These are phyloP conservation scores for Drosophila colorata DNA, from an alignment of 2,888 invertebrate species.

Conservation along the genomic window DNA sequence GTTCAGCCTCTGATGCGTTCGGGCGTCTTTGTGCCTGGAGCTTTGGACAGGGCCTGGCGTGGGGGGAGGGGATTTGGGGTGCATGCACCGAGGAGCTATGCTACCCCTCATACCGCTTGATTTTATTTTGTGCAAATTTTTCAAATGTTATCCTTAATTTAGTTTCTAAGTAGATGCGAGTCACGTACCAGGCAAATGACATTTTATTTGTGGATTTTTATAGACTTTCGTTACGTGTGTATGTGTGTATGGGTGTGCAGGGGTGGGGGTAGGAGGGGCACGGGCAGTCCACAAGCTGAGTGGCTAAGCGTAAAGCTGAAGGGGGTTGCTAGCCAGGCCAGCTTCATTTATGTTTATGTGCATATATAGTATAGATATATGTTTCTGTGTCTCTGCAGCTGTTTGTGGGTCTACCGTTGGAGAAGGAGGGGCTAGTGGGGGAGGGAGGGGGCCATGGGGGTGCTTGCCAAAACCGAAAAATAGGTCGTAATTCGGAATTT, in stretches of 20 bases:
- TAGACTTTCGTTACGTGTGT: slow-evolving; percentile 56
- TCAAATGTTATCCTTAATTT: slow-evolving; percentile 81
- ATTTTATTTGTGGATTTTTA: slow-evolving; percentile 81
- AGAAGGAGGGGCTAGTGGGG: too few species aligned
- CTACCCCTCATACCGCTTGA: slow-evolving; percentile 50
- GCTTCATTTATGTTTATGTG: slow-evolving; percentile 20
- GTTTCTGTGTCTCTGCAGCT: slow-evolving; percentile 12
- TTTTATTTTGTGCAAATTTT: slow-evolving; percentile 81
- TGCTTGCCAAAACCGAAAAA: slow-evolving; percentile 56
- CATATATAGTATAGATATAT: slow-evolving; percentile 17
- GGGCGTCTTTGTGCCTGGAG: slow-evolving; percentile 16
- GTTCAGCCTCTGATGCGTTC: slow-evolving; percentile 36
- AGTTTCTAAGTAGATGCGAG: slow-evolving; percentile 80
- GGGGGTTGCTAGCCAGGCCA: slow-evolving; percentile 5
- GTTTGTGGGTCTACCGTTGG: not conserved
- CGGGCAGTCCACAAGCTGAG: slow-evolving; percentile 10
- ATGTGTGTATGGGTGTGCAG: slow-evolving; percentile 24
- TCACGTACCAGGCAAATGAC: slow-evolving; percentile 83
- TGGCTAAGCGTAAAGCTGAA: slow-evolving; percentile 12
- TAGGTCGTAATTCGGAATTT: slow-evolving; percentile 72
- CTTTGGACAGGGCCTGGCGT: not conserved
- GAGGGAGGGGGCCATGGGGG: not conserved
- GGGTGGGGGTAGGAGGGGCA: slow-evolving; percentile 5
- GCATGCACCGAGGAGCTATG: slow-evolving; percentile 13
- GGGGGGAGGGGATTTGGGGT: not conserved